Conservation (phyloP, 1,140 invertebrate genomes). For the Eriosoma lanigerum region DNA sequence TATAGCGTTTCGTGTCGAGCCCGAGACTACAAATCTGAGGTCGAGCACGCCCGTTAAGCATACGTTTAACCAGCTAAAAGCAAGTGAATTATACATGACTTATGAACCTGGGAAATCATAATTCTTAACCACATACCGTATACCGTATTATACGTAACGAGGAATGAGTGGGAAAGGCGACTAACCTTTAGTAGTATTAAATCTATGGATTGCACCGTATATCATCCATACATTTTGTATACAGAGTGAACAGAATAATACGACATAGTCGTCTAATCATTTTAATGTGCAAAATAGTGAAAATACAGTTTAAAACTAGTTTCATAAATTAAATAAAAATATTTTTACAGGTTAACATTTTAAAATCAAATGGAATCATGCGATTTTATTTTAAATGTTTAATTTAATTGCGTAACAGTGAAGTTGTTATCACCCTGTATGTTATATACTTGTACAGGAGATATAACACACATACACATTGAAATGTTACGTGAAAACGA, state of each 20-base stretch:
- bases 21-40: background rate
- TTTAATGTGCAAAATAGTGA: too few species aligned
- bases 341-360: too few species aligned
- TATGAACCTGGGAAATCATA: background rate
- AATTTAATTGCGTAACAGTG: too few species aligned
- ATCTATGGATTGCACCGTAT: background rate
- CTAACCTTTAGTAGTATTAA: background rate
- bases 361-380: too few species aligned
- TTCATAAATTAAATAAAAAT: too few species aligned
- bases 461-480: background rate
- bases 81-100: background rate
- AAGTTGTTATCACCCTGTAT: too few species aligned
- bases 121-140: background rate
- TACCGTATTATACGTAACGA: background rate
- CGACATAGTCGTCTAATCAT: too few species aligned
- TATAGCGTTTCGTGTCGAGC: background rate
- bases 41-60: background rate
- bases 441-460: background rate
- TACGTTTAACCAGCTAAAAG: background rate
- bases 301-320: too few species aligned
- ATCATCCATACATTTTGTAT: background rate
- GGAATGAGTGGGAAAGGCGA: background rate
- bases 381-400: too few species aligned
- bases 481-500: constrained; percentile 32
- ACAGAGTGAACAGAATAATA: too few species aligned